These are phyloP conservation scores for Schrankia costaestrigalis DNA, from an alignment of 2,888 invertebrate genomes.

Conservation along the genomic window DNA sequence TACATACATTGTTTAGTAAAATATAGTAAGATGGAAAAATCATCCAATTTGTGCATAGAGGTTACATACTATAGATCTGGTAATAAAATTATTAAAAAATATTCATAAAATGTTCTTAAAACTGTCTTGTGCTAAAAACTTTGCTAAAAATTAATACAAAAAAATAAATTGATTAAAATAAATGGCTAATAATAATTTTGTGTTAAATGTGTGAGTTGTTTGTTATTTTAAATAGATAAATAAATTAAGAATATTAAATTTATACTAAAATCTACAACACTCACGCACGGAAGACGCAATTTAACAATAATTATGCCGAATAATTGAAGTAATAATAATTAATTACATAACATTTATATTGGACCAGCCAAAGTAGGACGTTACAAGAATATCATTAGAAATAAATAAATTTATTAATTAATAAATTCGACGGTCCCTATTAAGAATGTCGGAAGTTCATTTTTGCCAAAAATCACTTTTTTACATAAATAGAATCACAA, in stretches of 20 bases:
- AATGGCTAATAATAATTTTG: too few species aligned
- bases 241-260: too few species aligned
- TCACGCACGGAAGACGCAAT: slow-evolving; percentile 45
- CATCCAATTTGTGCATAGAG: slow-evolving; percentile 22
- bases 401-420: too few species aligned
- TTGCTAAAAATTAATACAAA: too few species aligned
- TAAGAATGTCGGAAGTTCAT: too few species aligned
- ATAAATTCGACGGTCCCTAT: too few species aligned
- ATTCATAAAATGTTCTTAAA: slow-evolving; percentile 9
- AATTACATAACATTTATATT: slow-evolving; percentile 20
- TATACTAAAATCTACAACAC: slow-evolving; percentile 25
- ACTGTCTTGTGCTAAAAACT: too few species aligned
- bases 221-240: slow-evolving; percentile 1
- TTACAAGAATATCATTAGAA: slow-evolving; percentile 34
- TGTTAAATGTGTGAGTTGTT: too few species aligned
- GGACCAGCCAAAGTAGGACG: slow-evolving; percentile 51
- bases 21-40: slow-evolving; percentile 17
- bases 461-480: too few species aligned
- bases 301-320: slow-evolving; percentile 35
- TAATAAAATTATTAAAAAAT: slow-evolving; percentile 17
- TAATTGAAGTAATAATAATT: slow-evolving; percentile 24
- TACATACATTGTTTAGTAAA: slow-evolving; percentile 20
- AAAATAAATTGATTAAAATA: too few species aligned
- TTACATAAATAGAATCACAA: too few species aligned
- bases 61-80: slow-evolving; percentile 12